A percentile compares a stretch with the other conserved stretches of the same genome.
These are phyloP conservation scores for Pseudomyrmex flavicornis DNA, from an alignment of 1,140 invertebrate species.

Conservation along the genomic window DNA sequence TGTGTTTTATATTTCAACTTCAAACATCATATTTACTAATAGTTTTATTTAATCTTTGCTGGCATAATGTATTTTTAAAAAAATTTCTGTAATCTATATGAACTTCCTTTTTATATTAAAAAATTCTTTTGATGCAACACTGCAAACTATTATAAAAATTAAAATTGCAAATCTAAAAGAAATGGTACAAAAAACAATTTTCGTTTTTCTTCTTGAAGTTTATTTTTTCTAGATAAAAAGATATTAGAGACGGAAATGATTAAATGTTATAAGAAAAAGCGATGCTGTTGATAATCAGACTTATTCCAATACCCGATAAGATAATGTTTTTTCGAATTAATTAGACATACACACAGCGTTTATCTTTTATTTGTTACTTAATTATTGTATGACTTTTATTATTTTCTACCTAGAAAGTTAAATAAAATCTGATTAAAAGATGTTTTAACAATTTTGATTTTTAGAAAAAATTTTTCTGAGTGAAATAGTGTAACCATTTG, in stretches of 20 bases:
- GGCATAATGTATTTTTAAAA: too few relatives aligned
- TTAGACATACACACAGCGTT: background rate
- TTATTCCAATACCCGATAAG: background rate
- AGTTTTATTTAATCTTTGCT: too few relatives aligned
- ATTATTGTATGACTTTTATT: background rate
- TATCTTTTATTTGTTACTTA: too few relatives aligned
- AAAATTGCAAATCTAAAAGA: background rate
- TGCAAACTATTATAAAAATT: background rate
- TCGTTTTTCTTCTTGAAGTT: background rate
- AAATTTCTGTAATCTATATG: background rate
- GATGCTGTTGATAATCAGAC: background rate
- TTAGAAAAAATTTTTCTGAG: background rate
- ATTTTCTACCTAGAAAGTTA: background rate
- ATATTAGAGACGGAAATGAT: background rate
- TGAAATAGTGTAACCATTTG: conserved; percentile 12
- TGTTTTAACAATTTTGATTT: conserved; percentile 19
- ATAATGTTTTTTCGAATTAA: background rate
- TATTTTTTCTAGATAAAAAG: background rate
- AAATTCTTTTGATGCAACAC: background rate
- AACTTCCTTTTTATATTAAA: background rate
- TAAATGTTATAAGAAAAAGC: background rate
- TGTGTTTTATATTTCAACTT: background rate
- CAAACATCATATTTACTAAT: background rate
- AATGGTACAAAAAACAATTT: background rate
- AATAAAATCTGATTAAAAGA: background rate